phyloP scores from a whole-genome alignment of 1,140 invertebrate genomes.

The Drosophila miranda region DNA sequence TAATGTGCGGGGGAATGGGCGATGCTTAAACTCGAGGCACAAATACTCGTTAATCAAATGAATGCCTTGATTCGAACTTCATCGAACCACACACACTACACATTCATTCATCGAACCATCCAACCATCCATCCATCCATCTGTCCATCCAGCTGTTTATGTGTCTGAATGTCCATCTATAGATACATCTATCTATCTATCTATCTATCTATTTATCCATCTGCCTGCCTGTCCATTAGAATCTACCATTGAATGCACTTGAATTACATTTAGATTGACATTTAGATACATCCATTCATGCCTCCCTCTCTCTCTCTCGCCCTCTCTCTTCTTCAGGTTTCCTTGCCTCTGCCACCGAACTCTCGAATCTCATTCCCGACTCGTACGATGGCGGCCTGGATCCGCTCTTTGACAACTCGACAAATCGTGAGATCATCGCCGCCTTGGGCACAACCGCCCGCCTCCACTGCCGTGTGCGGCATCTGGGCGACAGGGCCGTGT shows the following conservation, averaged over 20 bases:
- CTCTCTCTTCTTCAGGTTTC: slow-evolving; percentile 3
- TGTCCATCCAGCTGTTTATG: no score
- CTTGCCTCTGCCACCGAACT: slow-evolving; percentile 59
- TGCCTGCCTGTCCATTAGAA: slow-evolving; percentile 21
- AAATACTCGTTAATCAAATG: slow-evolving; percentile 78
- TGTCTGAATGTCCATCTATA: slow-evolving; percentile 12
- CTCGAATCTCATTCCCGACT: slow-evolving; percentile 71
- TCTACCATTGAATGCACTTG: slow-evolving; percentile 62
- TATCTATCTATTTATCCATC: slow-evolving; percentile 10
- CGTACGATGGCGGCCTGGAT: slow-evolving; percentile 82
- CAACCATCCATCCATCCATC: no score
- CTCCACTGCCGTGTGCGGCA: slow-evolving; percentile 92
- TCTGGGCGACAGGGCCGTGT: slow-evolving; percentile 92
- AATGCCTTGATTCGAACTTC: slow-evolving; percentile 51
- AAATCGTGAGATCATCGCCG: slow-evolving; percentile 91
- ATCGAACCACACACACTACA: not conserved
- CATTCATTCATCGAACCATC: no score
- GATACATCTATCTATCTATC: slow-evolving; percentile 4
- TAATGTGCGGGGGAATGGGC: slow-evolving; percentile 29
- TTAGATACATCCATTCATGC: slow-evolving; percentile 63
- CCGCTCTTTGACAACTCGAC: slow-evolving; percentile 95
- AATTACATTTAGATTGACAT: slow-evolving; percentile 77
- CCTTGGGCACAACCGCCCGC: slow-evolving; percentile 92
- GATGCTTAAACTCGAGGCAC: slow-evolving; percentile 59
- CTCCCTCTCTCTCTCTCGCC: slow-evolving; percentile 10